phyloP scores from a whole-genome alignment of 2,888 invertebrate species.

The Leptopilina syphax region DNA sequence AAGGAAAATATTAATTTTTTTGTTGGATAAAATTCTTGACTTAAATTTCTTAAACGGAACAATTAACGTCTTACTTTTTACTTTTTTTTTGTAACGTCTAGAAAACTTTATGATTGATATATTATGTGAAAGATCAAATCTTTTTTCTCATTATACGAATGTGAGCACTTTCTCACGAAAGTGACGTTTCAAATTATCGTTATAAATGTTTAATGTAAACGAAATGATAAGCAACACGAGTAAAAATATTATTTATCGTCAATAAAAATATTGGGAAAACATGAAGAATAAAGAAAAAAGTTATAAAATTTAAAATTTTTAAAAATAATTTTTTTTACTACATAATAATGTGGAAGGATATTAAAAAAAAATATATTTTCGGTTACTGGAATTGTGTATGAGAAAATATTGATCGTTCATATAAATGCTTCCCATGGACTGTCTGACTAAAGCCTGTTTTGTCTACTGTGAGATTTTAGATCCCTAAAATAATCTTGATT shows the following conservation, averaged over 20 bases:
- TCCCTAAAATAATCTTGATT: conserved; percentile 3
- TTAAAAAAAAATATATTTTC: neutral
- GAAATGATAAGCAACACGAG: conserved; percentile 6
- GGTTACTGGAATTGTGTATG: neutral
- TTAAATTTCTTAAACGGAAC: neutral
- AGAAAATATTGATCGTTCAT: conserved; percentile 26
- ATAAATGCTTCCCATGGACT: neutral
- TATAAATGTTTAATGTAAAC: neutral
- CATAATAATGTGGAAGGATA: neutral
- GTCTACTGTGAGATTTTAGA: conserved; percentile 31
- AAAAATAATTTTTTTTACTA: neutral
- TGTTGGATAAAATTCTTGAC: no score
- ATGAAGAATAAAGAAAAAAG: neutral
- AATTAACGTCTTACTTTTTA: neutral
- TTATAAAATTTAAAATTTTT: neutral
- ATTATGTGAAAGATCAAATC: conserved; percentile 9
- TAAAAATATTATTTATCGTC: neutral
- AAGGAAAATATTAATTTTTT: no score
- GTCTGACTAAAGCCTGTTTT: conserved; percentile 31
- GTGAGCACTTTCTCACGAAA: conserved; percentile 9
- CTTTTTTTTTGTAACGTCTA: no score
- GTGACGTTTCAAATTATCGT: conserved; percentile 12
- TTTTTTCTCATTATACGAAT: conserved; percentile 6
- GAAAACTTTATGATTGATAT: neutral
- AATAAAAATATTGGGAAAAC: neutral